Evolutionary conservation across 2,888 invertebrate genomes (phyloP).

Genomic region (Adineta ricciae): DNA sequence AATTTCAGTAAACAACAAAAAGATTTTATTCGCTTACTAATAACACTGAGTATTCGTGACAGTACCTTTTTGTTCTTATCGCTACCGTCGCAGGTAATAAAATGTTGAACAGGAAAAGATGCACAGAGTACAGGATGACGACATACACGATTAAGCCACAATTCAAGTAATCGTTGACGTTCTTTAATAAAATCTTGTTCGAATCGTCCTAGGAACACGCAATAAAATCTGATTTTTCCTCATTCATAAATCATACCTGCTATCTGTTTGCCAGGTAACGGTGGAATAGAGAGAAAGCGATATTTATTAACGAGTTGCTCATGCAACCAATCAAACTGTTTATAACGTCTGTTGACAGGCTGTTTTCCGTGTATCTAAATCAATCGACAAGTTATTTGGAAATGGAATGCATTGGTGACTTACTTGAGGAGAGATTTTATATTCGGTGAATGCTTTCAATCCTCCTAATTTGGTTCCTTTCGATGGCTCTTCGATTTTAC

Average conservation of each 20-base stretch:
- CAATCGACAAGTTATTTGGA: too few species aligned
- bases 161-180: conserved; percentile 79
- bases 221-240: conserved; percentile 53
- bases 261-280: conserved; percentile 60
- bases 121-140: conserved; percentile 80
- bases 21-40: conserved; percentile 44
- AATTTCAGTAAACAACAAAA: conserved; percentile 69
- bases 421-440: neutral
- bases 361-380: neutral
- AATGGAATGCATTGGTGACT: neutral
- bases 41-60: too few species aligned
- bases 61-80: neutral
- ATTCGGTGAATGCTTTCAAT: neutral
- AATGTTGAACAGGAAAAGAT: conserved; percentile 12
- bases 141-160: conserved; percentile 91
- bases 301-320: conserved; percentile 85
- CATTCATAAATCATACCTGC: neutral
- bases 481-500: neutral
- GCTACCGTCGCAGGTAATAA: neutral
- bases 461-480: conserved; percentile 1
- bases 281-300: conserved; percentile 83
- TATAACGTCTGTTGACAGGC: conserved; percentile 64
- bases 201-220: conserved; percentile 66
- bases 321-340: conserved; percentile 98
- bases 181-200: conserved; percentile 93